Conservation (phyloP, 2,113 vertebrate genomes). For the Aptenodytes patagonicus region DNA sequence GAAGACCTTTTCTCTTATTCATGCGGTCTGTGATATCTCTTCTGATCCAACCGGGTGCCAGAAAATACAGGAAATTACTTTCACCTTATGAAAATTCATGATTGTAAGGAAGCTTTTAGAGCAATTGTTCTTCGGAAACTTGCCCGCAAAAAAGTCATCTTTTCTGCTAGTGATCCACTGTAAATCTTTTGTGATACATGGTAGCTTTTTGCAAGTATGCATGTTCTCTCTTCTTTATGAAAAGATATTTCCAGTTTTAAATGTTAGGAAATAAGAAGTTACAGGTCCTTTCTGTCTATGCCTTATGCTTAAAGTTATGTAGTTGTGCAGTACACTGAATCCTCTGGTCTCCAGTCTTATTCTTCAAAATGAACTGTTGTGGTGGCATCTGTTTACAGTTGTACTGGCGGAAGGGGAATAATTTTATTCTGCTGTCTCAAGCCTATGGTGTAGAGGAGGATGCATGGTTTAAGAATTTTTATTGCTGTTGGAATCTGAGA, state of each 20-base stretch:
- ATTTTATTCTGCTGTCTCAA: neutral
- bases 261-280: neutral
- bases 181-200: neutral
- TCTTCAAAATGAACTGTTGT: neutral
- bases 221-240: neutral
- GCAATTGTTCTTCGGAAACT: neutral
- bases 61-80: constrained; percentile 67
- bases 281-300: neutral
- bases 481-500: neutral
- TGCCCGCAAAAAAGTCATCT: neutral
- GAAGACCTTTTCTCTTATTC: constrained; percentile 36
- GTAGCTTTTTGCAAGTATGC: neutral
- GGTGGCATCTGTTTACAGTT: neutral
- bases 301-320: neutral
- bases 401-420: neutral
- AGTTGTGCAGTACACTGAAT: neutral
- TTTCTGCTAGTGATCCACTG: neutral
- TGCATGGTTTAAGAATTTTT: neutral
- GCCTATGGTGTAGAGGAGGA: neutral
- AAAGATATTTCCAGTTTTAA: neutral
- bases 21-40: constrained; percentile 12
- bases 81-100: constrained; percentile 68
- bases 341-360: neutral
- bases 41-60: constrained; percentile 36
- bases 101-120: constrained; percentile 48